phyloP scores from a whole-genome alignment of 2,113 vertebrate species.

The Bostrychus sinensis region DNA sequence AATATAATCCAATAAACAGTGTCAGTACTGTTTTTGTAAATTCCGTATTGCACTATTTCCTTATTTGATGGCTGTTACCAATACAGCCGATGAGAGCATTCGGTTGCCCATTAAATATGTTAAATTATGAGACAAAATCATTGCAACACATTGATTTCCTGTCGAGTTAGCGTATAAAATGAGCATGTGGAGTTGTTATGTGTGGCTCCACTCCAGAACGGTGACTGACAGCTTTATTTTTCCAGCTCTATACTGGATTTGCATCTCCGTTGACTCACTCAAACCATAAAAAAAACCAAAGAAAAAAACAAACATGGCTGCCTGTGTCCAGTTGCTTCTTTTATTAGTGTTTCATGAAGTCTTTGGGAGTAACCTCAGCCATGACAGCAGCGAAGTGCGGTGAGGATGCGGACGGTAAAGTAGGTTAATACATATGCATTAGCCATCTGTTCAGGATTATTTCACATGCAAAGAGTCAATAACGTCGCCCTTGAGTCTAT shows the following conservation, averaged over 20 bases:
- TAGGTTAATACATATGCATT: constrained; percentile 50
- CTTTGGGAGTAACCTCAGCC: constrained; percentile 32
- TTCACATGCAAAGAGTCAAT: constrained; percentile 20
- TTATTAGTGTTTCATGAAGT: constrained; percentile 24
- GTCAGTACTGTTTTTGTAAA: too few species aligned
- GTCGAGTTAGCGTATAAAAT: neutral
- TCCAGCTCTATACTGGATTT: neutral
- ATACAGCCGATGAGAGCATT: neutral
- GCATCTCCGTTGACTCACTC: neutral
- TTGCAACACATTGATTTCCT: neutral
- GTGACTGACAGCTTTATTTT: neutral
- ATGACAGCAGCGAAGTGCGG: constrained; percentile 17
- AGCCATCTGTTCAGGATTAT: constrained; percentile 39
- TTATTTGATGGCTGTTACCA: neutral
- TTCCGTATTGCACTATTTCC: neutral
- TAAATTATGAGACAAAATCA: neutral
- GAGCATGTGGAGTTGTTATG: too few species aligned
- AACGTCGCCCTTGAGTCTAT: constrained; percentile 29
- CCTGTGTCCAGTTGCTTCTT: constrained; percentile 15
- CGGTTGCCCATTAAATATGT: neutral
- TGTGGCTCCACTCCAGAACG: neutral
- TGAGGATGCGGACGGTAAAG: constrained; percentile 35
- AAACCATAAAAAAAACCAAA: constrained; percentile 11
- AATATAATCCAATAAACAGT: too few species aligned
- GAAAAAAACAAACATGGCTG: neutral